Conservation (phyloP, 2,797 vertebrate species). For the Aldrovandia affinis region DNA sequence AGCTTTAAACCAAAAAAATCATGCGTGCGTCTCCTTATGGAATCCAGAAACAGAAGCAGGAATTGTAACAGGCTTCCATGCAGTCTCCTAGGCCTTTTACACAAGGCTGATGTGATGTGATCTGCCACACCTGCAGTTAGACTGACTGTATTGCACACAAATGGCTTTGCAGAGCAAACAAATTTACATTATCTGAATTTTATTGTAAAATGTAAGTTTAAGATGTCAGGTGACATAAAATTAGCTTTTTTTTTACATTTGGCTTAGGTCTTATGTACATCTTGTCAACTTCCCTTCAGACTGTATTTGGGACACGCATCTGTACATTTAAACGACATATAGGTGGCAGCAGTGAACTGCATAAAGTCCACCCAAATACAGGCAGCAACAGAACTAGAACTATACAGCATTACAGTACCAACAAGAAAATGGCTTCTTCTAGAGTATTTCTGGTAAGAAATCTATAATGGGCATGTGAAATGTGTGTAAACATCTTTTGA, state of each 20-base stretch:
- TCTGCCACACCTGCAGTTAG: no score
- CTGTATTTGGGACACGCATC: background rate
- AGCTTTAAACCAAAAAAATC: no score
- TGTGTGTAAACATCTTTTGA: background rate
- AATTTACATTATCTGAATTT: no score
- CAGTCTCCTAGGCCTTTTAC: no score
- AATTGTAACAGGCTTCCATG: no score
- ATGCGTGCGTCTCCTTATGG: no score
- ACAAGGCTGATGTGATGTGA: no score
- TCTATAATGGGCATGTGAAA: background rate
- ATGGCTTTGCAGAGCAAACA: no score
- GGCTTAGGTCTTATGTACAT: background rate
- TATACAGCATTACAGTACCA: background rate
- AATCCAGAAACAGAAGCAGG: no score
- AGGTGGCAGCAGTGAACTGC: conserved; percentile 36
- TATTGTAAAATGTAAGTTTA: no score
- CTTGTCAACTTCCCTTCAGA: no score
- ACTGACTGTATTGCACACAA: no score
- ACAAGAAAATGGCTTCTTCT: background rate
- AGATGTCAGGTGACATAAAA: background rate
- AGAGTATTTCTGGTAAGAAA: background rate
- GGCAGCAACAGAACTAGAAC: background rate
- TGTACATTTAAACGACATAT: background rate
- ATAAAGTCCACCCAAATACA: background rate
- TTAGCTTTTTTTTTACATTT: background rate